These are phyloP conservation scores for Gymnoscopelus microlampas DNA, from an alignment of 2,797 vertebrate species.

Conservation along the genomic window DNA sequence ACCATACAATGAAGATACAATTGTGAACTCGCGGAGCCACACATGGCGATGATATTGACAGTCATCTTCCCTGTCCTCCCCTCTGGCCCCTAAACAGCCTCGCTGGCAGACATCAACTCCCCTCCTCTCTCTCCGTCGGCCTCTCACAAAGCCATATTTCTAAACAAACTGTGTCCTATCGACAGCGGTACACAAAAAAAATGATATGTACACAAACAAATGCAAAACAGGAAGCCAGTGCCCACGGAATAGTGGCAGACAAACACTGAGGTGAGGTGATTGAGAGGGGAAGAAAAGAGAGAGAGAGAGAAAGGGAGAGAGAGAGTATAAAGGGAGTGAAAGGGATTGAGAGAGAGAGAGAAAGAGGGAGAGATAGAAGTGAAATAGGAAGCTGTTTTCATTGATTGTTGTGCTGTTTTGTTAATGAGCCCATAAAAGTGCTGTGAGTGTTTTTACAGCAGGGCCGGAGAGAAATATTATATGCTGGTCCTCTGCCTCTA, in stretches of 20 bases:
- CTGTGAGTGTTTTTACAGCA: constrained; percentile 61
- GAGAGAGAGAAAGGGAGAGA: constrained; percentile 2
- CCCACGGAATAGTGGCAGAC: constrained; percentile 57
- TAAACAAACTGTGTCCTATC: constrained; percentile 61
- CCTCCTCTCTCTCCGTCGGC: constrained; percentile 21
- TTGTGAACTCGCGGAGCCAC: constrained; percentile 14
- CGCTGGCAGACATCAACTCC: constrained; percentile 30
- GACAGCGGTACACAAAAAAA: constrained; percentile 40
- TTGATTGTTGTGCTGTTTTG: constrained; percentile 69
- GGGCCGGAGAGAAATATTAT: constrained; percentile 46
- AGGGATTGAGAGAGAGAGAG: neutral
- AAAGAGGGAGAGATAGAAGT: neutral
- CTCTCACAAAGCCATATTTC: constrained; percentile 41
- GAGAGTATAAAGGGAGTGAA: neutral
- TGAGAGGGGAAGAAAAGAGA: neutral
- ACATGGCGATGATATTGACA: constrained; percentile 41
- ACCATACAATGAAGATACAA: constrained; percentile 24
- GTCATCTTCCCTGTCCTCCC: constrained; percentile 25
- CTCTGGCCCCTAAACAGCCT: constrained; percentile 16
- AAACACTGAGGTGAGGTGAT: constrained; percentile 27
- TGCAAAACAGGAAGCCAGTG: constrained; percentile 44
- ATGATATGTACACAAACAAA: constrained; percentile 55
- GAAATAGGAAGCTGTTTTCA: constrained; percentile 59
- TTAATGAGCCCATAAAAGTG: constrained; percentile 75
- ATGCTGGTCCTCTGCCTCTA: constrained; percentile 7